Evolutionary conservation across 2,113 vertebrate species (phyloP), one percentile per base, ranked within the genome.

Genomic region (Rhizomys pruinosus): DNA sequence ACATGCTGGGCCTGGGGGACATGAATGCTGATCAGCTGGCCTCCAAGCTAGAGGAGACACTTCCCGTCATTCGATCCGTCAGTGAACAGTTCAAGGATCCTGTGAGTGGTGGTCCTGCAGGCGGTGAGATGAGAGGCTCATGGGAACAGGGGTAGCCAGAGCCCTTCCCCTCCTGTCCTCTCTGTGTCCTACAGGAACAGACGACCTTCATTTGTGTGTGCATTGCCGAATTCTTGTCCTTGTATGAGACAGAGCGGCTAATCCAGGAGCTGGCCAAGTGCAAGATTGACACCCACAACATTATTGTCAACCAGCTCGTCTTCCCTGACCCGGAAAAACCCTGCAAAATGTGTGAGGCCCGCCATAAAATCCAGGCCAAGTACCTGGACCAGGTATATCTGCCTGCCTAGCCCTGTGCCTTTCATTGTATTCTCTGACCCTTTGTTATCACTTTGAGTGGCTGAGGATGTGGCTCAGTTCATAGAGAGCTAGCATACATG

Each of bases 11-110:
- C 7, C 97, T 99, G 77, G 99, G 99, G 0, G 99, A 99, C 96
- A 99, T 99, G 99, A 99, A 99, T 0, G 99, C 99, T 3, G 99
- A 99, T 96, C 99, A 99, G 92, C 97, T 99, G 92, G 99, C 99
- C 1, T 99, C 99, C 66, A 99, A 99, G 96, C 98, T 99, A 15
- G 99, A 99, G 66, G 99, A 99, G 97, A 99, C 99, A 0, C 97
- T 99, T 59, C 99, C 99, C 0, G 99, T 99, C 93, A 99, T 99
- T 96, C 99, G 99, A 92, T 99, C 99, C 0, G 99, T 99, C 97
- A 99, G 99, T 0, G 99, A 99, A 95, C 99, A 99, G 97, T 99
- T 99, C 97, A 99, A 99, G 97, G 99, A 99, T 92, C 99, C 99
- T 44, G 99, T 99, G 97, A 98, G 98, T 97, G 94, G 5, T 0